Evolutionary conservation across 2,888 invertebrate genomes (phyloP), one percentile per base, ranked within the genome.

Genomic region (Petrolisthes cinctipes): DNA sequence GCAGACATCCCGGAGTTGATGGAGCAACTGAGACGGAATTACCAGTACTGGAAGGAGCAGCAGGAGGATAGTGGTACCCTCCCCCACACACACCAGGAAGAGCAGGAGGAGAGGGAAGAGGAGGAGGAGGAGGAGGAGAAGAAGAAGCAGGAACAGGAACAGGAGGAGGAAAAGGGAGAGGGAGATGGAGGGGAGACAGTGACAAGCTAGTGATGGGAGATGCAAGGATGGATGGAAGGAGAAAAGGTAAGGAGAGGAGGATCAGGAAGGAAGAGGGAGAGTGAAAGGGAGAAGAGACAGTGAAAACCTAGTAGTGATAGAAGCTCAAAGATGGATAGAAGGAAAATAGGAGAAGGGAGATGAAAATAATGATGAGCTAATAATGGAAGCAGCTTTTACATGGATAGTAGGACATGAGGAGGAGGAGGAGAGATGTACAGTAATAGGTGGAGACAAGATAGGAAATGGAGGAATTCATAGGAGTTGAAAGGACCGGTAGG

Each of bases 1-100:
- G 96, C 97, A 92, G 97, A 98, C 93, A 96, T 98, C 95, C 98
- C 98, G 0, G 97, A 98, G 93, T 94, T 98, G 91, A 95, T 98
- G 91, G 94, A 95, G 17, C 95, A 97, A 93, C 96, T 98, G 93
- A 95, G 96, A 91, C 94, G 94, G 92, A 98, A 98, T 94, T 97
- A 98, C 93, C 95, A 96, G 86, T 97, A 96, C 92, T 98, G 98
- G 98, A 97, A 97, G 92, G 96, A 97, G 23, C 91, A 93, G 89
- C 93, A 93, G 89, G 92, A 92, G n/a, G 51, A 79, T 6, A n/a
- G 73, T 6, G 54, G 56, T 7, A 23, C 51, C 14, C 57, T 20
- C 20, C 51, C 80, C 37, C 20, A 9, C n/a, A 37, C 82, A 6
- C 80, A 81, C 37, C 51, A 79, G 66, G 53, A 78, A 56, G 78